Conservation (phyloP, 2,888 invertebrate species). For the Pyrgus malvae region DNA sequence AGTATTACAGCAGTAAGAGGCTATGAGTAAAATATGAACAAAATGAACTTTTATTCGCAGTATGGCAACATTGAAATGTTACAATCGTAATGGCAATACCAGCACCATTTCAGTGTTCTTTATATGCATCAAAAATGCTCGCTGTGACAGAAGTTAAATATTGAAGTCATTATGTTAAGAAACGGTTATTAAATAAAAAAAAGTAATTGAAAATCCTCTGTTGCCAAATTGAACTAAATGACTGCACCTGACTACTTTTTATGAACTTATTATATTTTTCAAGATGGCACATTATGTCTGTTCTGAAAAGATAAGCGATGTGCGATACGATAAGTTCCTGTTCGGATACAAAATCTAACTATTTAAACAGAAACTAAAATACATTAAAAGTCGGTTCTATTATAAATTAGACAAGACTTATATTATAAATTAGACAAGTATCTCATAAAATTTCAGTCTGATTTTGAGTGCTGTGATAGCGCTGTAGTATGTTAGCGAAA, state of each 20-base stretch:
- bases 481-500: too few relatives aligned
- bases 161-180: conserved; percentile 14
- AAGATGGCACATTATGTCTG: too few relatives aligned
- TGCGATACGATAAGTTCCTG: too few relatives aligned
- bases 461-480: too few relatives aligned
- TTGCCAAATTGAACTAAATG: conserved; percentile 20
- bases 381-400: too few relatives aligned
- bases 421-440: too few relatives aligned
- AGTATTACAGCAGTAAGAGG: too few relatives aligned
- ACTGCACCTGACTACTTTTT: conserved; percentile 16
- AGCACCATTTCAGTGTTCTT: not conserved
- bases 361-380: too few relatives aligned
- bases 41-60: not conserved
- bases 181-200: conserved; percentile 20
- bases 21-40: not conserved
- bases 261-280: conserved; percentile 9
- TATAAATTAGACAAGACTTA: too few relatives aligned
- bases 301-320: not conserved
- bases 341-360: too few relatives aligned
- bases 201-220: conserved; percentile 17
- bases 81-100: not conserved
- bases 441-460: too few relatives aligned
- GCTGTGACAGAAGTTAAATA: conserved; percentile 7
- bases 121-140: not conserved
- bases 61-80: not conserved